Percentiles rank a stretch among this genome's conserved stretches.
Conservation (phyloP, 2,888 invertebrate species). For the Leptinotarsa rubiginosa region DNA sequence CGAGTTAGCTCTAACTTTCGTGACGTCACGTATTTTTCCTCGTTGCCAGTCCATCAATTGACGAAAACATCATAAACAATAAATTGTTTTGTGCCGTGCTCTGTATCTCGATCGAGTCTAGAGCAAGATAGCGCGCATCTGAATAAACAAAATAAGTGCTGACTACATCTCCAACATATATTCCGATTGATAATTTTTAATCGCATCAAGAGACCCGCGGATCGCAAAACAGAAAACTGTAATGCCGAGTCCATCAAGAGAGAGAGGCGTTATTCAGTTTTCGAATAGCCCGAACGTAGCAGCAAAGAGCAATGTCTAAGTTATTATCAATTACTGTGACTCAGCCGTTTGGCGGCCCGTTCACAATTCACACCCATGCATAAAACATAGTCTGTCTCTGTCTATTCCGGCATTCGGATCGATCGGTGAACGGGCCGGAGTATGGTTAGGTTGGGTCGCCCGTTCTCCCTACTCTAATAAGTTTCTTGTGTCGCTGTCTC, state of each 20-base stretch:
- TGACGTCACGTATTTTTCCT: constrained; percentile 36
- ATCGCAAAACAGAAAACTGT: constrained; percentile 47
- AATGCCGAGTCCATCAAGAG: constrained; percentile 46
- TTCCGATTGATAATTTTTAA: constrained; percentile 39
- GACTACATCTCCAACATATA: constrained; percentile 22
- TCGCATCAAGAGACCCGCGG: constrained; percentile 34
- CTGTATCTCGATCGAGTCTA: constrained; percentile 1
- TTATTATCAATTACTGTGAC: constrained; percentile 69
- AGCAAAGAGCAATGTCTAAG: constrained; percentile 64
- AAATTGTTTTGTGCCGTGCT: constrained; percentile 37
- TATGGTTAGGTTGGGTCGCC: constrained; percentile 67
- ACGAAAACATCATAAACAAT: constrained; percentile 39
- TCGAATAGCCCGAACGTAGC: constrained; percentile 52
- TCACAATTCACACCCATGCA: constrained; percentile 64
- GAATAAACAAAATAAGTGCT: constrained; percentile 29
- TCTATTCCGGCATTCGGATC: constrained; percentile 68
- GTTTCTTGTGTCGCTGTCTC: constrained; percentile 60
- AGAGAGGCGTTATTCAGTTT: constrained; percentile 54
- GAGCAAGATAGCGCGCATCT: constrained; percentile 29
- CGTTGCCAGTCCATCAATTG: constrained; percentile 9
- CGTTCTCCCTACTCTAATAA: constrained; percentile 64
- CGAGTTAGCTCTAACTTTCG: constrained; percentile 24
- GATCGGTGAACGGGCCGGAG: constrained; percentile 63
- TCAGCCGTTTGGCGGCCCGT: constrained; percentile 66
- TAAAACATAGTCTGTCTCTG: constrained; percentile 65